Evolutionary conservation across 2,797 vertebrate species (phyloP), one percentile per base, ranked within the genome.

Genomic region (Sorex maritimensis): DNA sequence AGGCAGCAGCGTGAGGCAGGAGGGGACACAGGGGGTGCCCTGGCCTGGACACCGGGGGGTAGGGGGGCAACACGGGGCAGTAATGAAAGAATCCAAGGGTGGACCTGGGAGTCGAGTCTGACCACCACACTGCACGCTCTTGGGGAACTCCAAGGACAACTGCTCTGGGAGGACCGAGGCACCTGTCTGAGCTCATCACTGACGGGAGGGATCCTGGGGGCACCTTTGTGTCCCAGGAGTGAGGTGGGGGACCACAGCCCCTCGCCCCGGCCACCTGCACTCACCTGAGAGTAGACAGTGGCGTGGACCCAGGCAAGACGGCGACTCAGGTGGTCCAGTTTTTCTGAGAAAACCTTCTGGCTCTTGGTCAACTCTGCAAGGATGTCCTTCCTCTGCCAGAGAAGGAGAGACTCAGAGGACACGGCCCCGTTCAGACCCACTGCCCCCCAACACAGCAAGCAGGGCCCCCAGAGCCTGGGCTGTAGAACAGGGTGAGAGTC

Each of bases 261-360:
- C 38, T 10, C 15, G 77, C n/a, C 23, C 11, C 13, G 55, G 86
- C 44, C 17, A 6, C 8, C 4, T 8, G 19, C 0, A 15, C 97
- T 86, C 97, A 99, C 99, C 99, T 99, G 99, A 95, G 99, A 99
- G 98, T 99, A 99, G 96, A 99, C 99, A 38, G 99, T 99, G 97
- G 99, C 99, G 0, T 99, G 99, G 97, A 99, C 99, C 99, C 99
- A 99, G 85, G 99, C 99, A 26, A 99, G 98, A 52, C 99, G 98
- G 44, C 99, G 98, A 96, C 99, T 99, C 84, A 99, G 98, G 96
- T 99, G 99, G 97, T 99, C 99, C 91, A 99, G 98, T 97, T 99
- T 99, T 98, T 99, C 99, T 0, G 99, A 98, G 96, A 99, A 99
- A 72, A 99, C 99, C 96, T 99, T 99, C 96, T 99, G 99, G 97